Percentiles rank a stretch among this genome's conserved stretches.
Evolutionary conservation across 2,888 invertebrate species (phyloP).

Genomic region (Pteria penguin): DNA sequence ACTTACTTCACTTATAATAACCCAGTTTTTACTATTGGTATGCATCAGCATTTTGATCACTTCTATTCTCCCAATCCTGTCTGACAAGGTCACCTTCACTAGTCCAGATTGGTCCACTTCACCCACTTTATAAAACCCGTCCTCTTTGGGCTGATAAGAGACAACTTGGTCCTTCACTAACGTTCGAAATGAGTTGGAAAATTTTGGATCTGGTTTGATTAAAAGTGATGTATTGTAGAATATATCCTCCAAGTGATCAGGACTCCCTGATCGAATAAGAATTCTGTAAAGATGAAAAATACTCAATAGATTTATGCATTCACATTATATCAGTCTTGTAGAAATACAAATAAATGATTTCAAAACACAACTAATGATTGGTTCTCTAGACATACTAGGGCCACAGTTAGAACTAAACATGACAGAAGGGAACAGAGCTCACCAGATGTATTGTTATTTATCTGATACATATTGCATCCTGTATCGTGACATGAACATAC

Average conservation of each 20-base stretch:
- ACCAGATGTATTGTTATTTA: too few species aligned
- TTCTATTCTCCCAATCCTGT: slow-evolving; percentile 85
- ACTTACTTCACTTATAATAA: slow-evolving; percentile 93
- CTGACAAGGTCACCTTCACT: slow-evolving; percentile 87
- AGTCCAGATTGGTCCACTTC: slow-evolving; percentile 90
- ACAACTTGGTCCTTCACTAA: slow-evolving; percentile 20
- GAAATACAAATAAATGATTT: too few species aligned
- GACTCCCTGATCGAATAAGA: slow-evolving; percentile 87
- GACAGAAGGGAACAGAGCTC: too few species aligned
- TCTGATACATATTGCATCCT: too few species aligned
- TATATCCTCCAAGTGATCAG: slow-evolving; percentile 92
- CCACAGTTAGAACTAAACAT: too few species aligned
- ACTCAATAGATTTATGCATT: too few species aligned
- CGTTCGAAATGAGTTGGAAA: not conserved
- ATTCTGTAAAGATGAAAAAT: too few species aligned
- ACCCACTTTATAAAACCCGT: slow-evolving; percentile 86
- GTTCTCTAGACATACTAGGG: too few species aligned
- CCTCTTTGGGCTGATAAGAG: slow-evolving; percentile 76
- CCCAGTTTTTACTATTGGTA: slow-evolving; percentile 92
- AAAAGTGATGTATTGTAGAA: slow-evolving; percentile 93
- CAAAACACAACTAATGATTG: too few species aligned
- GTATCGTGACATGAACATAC: too few species aligned
- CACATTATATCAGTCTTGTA: too few species aligned
- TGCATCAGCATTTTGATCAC: slow-evolving; percentile 89
- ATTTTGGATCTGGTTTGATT: slow-evolving; percentile 83